Evolutionary conservation across 2,797 vertebrate genomes (phyloP), one percentile per base, ranked within the genome.

Genomic region (Hydrophis major): DNA sequence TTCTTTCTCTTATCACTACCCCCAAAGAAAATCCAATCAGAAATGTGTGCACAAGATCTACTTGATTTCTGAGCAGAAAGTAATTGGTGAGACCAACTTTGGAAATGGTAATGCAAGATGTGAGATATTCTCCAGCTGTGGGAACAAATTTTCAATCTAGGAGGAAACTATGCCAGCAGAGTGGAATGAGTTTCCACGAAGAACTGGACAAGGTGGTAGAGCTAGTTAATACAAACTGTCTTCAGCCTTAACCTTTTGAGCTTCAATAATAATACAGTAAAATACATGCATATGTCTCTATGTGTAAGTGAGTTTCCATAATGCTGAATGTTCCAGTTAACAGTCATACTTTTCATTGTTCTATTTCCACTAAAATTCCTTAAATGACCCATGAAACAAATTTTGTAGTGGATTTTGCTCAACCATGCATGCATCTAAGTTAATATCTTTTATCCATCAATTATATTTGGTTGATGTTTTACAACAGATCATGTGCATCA

Each of bases 91-190:
- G 63, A 90, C 93, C 56, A 60, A 14, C 3, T 61, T 92, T 63
- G 63, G 55, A 83, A 50, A 57, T 59, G 90, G 66, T 92, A 88
- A 90, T 63, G 32, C 0, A 1, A 0, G 37, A 89, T 0, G 10
- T 87, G 88, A 50, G 37, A 16, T 92, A 5, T 1, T 57, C 50
- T 93, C 0, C 0, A 92, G n/a, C 5, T 87, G 91, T 94, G 50
- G 90, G 69, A 92, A 7, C 25, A 56, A 1, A 10, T 22, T 2
- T 7, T 93, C 59, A 89, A 2, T 63, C 22, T 32, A 93, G 0
- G 8, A 11, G 4, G 92, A 61, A 94, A 90, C 47, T 88, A 83
- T 53, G 89, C 89, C 89, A n/a, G 69, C 87, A 91, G 56, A 32
- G 1, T 89, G 4, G 57, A 92, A 92, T 56, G 86, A 92, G 63